These are phyloP conservation scores for Nyctibius bracteatus DNA, from an alignment of 2,113 vertebrate genomes.

Conservation along the genomic window DNA sequence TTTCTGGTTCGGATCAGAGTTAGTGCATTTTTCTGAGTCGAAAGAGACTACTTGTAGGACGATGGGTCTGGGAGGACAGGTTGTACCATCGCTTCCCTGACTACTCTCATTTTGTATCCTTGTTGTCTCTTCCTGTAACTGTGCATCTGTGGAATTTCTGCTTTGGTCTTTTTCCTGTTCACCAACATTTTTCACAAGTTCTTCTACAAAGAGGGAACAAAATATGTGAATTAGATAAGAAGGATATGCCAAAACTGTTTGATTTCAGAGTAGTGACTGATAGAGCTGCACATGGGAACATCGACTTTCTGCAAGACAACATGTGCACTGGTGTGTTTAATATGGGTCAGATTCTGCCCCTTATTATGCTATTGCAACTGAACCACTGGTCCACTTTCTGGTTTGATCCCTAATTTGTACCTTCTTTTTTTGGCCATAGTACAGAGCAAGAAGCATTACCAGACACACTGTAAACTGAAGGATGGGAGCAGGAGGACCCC, in stretches of 20 bases:
- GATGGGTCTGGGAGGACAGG: slow-evolving; percentile 34
- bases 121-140: slow-evolving; percentile 27
- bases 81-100: slow-evolving; percentile 23
- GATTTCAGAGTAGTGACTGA: slow-evolving; percentile 16
- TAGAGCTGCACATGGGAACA: background rate
- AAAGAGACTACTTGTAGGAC: slow-evolving; percentile 39
- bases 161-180: slow-evolving; percentile 44
- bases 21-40: slow-evolving; percentile 22
- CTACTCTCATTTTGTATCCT: slow-evolving; percentile 37
- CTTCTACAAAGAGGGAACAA: slow-evolving; percentile 61
- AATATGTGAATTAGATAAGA: slow-evolving; percentile 56
- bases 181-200: slow-evolving; percentile 42
- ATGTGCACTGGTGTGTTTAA: background rate
- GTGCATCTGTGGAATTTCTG: slow-evolving; percentile 30
- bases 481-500: background rate
- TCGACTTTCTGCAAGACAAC: background rate
- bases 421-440: background rate
- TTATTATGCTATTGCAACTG: background rate
- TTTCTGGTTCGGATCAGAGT: slow-evolving; percentile 22
- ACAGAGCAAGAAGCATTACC: background rate
- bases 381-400: background rate
- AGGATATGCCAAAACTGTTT: background rate
- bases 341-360: background rate
- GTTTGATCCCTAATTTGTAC: background rate
- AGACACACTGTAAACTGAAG: background rate